phyloP scores from a whole-genome alignment of 2,888 invertebrate species.

The Tetragnatha montana region DNA sequence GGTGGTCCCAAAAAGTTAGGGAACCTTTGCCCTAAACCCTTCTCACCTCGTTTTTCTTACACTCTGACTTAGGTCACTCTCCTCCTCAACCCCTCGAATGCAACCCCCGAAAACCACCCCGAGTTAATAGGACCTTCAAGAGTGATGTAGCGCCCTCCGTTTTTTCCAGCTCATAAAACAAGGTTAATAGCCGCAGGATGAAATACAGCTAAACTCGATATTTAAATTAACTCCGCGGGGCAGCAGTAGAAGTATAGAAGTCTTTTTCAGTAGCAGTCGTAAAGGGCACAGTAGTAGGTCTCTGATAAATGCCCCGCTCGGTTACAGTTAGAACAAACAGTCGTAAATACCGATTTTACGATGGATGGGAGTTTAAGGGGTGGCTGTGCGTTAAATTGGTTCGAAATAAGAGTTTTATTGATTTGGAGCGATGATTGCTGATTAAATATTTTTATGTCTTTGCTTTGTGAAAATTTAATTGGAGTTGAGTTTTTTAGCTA shows the following conservation, averaged over 20 bases:
- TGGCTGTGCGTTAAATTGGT: background rate
- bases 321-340: conserved; percentile 24
- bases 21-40: too few relatives aligned
- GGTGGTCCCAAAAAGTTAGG: too few relatives aligned
- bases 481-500: too few relatives aligned
- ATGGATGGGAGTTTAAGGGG: background rate
- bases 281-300: background rate
- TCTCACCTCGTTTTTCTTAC: too few relatives aligned
- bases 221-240: conserved; percentile 20
- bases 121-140: too few relatives aligned
- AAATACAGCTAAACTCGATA: conserved; percentile 2
- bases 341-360: conserved; percentile 36
- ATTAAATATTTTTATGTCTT: background rate
- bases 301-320: conserved; percentile 34
- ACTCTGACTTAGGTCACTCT: too few relatives aligned
- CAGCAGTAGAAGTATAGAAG: too few relatives aligned
- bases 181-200: conserved; percentile 21
- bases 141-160: background rate
- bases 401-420: background rate
- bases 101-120: too few relatives aligned
- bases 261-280: conserved; percentile 1
- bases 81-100: too few relatives aligned
- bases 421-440: background rate
- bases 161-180: conserved; percentile 41
- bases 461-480: background rate